Evolutionary conservation across 2,113 vertebrate species (phyloP).

Genomic region (Dinomys branickii): DNA sequence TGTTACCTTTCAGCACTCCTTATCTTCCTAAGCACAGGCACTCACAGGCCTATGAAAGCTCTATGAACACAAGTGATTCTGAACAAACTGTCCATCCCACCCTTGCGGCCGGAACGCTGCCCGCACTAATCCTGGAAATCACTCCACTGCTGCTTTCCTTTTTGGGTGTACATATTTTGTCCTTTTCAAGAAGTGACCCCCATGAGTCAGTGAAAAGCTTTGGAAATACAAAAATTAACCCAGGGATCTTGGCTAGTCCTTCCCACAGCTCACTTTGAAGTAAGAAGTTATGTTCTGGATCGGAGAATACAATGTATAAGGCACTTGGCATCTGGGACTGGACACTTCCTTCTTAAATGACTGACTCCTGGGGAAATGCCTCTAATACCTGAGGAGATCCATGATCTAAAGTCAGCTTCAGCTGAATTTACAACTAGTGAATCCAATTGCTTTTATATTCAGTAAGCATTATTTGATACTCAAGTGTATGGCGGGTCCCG

Average conservation of each 20-base stretch:
- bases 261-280: neutral
- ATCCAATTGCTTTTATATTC: neutral
- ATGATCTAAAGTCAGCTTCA: neutral
- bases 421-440: neutral
- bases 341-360: neutral
- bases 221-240: conserved; percentile 29
- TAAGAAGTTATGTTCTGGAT: neutral
- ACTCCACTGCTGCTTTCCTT: neutral
- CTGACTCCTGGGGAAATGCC: neutral
- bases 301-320: neutral
- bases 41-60: conserved; percentile 31
- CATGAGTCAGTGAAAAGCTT: conserved; percentile 3
- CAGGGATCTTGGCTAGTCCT: neutral
- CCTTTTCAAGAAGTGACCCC: neutral
- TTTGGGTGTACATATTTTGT: conserved; percentile 19
- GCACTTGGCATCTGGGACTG: too few relatives aligned
- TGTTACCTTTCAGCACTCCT: conserved; percentile 52
- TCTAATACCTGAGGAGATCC: neutral
- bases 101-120: neutral
- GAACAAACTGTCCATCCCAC: neutral
- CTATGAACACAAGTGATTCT: neutral
- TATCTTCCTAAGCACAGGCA: conserved; percentile 72
- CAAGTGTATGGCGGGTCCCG: neutral
- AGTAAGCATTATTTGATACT: neutral
- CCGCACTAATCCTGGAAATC: neutral